A percentile compares a stretch with the other conserved stretches of the same genome.
These are phyloP conservation scores for human (Homo sapiens) DNA, from an alignment of 2,113 vertebrate species.

Conservation along the genomic window GRCh38 chr4:175711001-175711500, in stretches of 20 bases:
- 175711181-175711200: not conserved
- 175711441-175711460: too few relatives aligned
- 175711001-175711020: not conserved
- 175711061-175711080: not conserved
- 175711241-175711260: not conserved
- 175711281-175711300: not conserved
- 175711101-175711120: not conserved
- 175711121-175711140: not conserved
- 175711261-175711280: not conserved
- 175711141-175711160: not conserved
- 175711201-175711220: not conserved
- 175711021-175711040: not conserved
- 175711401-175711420: not conserved
- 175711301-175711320: not conserved
- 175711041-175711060: not conserved
- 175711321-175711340: not conserved
- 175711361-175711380: not conserved
- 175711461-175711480: too few relatives aligned
- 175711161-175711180: not conserved
- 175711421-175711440: too few relatives aligned
- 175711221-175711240: not conserved
- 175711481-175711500: too few relatives aligned
- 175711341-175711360: not conserved
- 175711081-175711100: too few relatives aligned
- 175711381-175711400: not conserved